Evolutionary conservation across 1,140 invertebrate genomes (phyloP), one percentile per base, ranked within the genome.

Genomic region (Micrasema minimum): DNA sequence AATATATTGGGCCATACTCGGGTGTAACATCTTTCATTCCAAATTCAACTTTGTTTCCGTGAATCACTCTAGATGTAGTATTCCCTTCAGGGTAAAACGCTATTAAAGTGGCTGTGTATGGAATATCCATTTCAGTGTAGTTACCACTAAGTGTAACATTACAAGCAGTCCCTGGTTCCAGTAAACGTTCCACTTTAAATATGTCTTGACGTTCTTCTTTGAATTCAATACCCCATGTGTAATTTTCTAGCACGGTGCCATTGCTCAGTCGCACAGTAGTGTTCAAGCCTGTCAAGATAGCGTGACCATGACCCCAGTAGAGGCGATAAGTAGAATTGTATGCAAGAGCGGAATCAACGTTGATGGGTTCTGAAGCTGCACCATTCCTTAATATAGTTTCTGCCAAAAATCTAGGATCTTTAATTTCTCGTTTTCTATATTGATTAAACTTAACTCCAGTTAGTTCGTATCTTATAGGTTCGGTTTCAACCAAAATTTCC

Each of bases 261-360:
- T 92, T 88, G 16, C 81, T 83, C 66, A 90, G 80, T 38, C 81
- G 86, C 53, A 94, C 88, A 12, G 84, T 88, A 9, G 92, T 92
- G 64, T 89, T 89, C 53, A 93, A 79, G 0, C 91, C 92, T 62
- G 89, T 91, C 4, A 91, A 85, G 65, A 93, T 89, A 0, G 89
- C 91, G 69, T 91, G 89, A 1, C 90, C 89, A 66, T 92, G 90
- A 22, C 92, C 92, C 92, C 92, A 93, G 77, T 90, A 90, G 53
- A 91, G 80, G 0, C 84, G 86, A 67, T 92, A 89, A 45, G 88
- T 88, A 70, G 88, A 90, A 11, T 87, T 85, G 77, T 92, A 94
- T 69, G 80, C 85, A 35, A 93, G 87, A 18, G 90, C 91, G 45
- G 90, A 88, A 35, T 90, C 91, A 18, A 92, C 86, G 1, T 85